Evolutionary conservation across 1,140 invertebrate genomes (phyloP), one percentile per base, ranked within the genome.

Genomic region (Microplitis mediator): DNA sequence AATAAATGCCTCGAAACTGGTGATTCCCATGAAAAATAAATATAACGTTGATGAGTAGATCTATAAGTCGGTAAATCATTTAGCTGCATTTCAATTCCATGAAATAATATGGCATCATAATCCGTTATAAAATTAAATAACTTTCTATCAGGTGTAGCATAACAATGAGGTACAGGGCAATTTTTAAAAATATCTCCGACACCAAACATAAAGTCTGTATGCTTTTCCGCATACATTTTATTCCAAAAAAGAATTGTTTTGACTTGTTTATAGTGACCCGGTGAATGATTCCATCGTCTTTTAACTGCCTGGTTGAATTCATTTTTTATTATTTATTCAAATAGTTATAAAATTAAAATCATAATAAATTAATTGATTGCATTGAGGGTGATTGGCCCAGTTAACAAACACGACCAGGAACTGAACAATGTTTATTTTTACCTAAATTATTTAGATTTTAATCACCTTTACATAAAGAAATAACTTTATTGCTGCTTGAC

Each of bases 191-290:
- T n/a, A 61, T 70, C 69, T 11, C 67, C 63, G 6, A 34, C 13
- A n/a, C 68, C 68, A 62, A 71, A 58, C 51, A 71, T 56, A 36
- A 71, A 64, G 34, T 71, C 35, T 35, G 9, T 32, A n/a, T 63
- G 34, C 52, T 65, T 54, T 35, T 71, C 69, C 14, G 11, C 61
- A 5, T 71, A 65, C 69, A 71, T 71, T 6, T 13, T 56, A 65
- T 65, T 71, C 69, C 69, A 71, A 56, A 65, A 71, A 8, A 71
- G 69, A 64, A 71, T 71, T 9, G 69, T 71, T 39, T 71, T 71
- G 6, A 70, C 58, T 36, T 36, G 14, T 36, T 62, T 62, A 14
- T 36, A 62, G 2, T 36, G 32, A 13, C 16, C 56, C 5, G 23
- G 14, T 16, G 14, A 9, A 9, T 58, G 9, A 58, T 23, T 4